Base-by-base conservation (phyloP, 2,113 vertebrate genomes). In the Microcebus lehilahytsara region DNA sequence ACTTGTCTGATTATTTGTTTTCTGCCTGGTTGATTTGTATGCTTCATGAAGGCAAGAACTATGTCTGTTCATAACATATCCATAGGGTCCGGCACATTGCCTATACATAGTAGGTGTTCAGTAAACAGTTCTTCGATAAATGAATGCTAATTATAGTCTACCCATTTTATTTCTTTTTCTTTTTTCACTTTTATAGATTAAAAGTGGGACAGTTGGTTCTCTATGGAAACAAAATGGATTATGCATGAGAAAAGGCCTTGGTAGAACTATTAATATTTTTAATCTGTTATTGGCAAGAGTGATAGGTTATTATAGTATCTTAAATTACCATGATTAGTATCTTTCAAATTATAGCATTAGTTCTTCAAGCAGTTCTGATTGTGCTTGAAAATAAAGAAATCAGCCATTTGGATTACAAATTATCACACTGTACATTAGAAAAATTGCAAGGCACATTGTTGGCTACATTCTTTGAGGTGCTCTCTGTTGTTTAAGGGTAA, bases 321-420 rank as follows among this genome's bases (percentile, higher is more conserved):
- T 20, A 89, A 58, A 80, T 95, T 13, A n/a, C 12, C 46, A 22
- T 64, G 6, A 78, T 89, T 96, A 49, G 3, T 95, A 27, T 0
- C 42, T 93, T 96, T 94, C 58, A 92, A 83, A 84, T 87, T 62
- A 58, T 14, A 92, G 53, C 9, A 90, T 71, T 93, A 77, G 23
- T 81, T 90, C 46, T 67, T 87, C 32, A 85, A 23, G 79, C 81
- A 77, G 20, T 85, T 14, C 60, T 87, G 20, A 60, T 77, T 90
- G n/a, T 90, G 11, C 12, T 87, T 85, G 13, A 90, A 92, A 92
- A 69, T 93, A 13, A 87, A 84, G 51, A 6, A 77, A 49, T 56
- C 80, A 27, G 22, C 32, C 77, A 2, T 67, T 74, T 46, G n/a
- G 71, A 80, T 2, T 34, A 77, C 23, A 58, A 9, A 9, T 58